Conservation (phyloP, 2,888 invertebrate genomes). For the Fragum whitleyi region DNA sequence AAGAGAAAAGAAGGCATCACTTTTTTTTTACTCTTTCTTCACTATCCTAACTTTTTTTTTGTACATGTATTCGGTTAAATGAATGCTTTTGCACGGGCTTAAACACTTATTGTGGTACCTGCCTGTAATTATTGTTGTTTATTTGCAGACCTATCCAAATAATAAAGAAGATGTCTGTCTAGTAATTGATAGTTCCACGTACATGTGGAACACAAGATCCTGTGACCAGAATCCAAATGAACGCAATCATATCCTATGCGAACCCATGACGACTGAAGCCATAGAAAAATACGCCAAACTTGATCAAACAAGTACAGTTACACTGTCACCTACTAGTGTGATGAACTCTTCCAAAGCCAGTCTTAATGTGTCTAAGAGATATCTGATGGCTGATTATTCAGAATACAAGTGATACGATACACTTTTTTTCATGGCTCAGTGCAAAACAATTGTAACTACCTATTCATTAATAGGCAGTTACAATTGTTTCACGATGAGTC, state of each 20-base stretch:
- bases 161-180: background rate
- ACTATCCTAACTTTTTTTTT: too few relatives aligned
- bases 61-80: too few relatives aligned
- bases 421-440: too few relatives aligned
- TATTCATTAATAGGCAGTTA: too few relatives aligned
- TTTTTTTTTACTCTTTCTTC: too few relatives aligned
- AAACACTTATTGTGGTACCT: too few relatives aligned
- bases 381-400: background rate
- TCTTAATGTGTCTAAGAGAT: background rate
- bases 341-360: background rate
- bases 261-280: constrained; percentile 7
- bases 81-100: too few relatives aligned
- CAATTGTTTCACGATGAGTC: too few relatives aligned
- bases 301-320: background rate
- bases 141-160: constrained; percentile 5
- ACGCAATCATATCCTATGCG: constrained; percentile 29
- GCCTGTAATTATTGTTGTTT: background rate
- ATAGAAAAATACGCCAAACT: background rate
- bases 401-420: background rate
- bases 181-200: background rate
- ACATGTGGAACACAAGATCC: background rate
- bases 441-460: too few relatives aligned
- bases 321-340: background rate
- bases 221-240: constrained; percentile 4
- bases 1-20: too few relatives aligned